Conservation (phyloP, 53 echinoderm and acorn worm genomes). For the Paracentrotus lividus region DNA sequence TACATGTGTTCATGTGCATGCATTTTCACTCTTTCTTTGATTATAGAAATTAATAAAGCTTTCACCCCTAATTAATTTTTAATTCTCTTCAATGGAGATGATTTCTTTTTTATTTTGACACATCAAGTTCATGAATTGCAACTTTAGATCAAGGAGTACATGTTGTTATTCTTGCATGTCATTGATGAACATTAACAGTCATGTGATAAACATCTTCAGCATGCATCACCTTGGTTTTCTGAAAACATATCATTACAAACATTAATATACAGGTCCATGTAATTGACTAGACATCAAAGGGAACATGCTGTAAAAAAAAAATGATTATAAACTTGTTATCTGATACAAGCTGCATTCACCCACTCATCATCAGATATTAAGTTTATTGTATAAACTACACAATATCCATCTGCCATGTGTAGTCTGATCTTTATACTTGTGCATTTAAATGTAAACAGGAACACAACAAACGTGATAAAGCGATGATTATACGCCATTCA, state of each 20-base stretch:
- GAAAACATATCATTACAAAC: not conserved
- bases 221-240: not conserved
- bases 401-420: not conserved
- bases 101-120: no score
- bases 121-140: no score
- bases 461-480: slow-evolving; percentile 9
- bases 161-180: no score
- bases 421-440: slow-evolving; percentile 26
- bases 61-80: no score
- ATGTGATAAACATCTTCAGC: not conserved
- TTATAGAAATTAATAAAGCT: no score
- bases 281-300: not conserved
- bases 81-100: no score
- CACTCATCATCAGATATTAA: not conserved
- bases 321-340: not conserved
- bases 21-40: no score
- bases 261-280: not conserved
- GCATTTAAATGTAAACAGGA: slow-evolving; percentile 31
- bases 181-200: no score
- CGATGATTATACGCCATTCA: slow-evolving; percentile 6
- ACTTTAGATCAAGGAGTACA: no score
- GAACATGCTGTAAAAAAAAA: not conserved
- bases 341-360: not conserved
- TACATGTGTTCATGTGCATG: no score
- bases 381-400: not conserved